Evolutionary conservation across 53 echinoderm and acorn worm genomes (phyloP).

Genomic region (Temnopleurus reevesii): DNA sequence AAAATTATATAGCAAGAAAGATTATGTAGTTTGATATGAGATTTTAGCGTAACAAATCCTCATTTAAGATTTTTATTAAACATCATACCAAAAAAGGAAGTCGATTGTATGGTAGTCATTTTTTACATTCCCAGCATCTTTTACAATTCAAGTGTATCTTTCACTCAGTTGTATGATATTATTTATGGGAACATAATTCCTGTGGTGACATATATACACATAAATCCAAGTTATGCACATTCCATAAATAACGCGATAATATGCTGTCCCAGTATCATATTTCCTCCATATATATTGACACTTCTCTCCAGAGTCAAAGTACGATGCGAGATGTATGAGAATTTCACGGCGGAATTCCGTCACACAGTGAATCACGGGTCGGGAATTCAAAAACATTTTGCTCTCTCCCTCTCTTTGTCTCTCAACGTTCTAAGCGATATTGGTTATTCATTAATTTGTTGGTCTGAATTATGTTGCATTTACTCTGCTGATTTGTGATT

Average conservation of each 20-base stretch:
- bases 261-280: conserved; percentile 2
- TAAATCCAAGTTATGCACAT: neutral
- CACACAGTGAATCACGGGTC: neutral
- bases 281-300: conserved; percentile 3
- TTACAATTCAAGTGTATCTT: too few species aligned
- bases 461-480: conserved; percentile 9
- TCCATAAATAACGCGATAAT: neutral
- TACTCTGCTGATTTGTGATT: conserved; percentile 4
- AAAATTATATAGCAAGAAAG: too few species aligned
- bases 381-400: conserved; percentile 10
- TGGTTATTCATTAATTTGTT: conserved; percentile 42
- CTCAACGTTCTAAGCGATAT: neutral
- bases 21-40: too few species aligned
- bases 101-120: too few species aligned
- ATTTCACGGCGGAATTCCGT: conserved; percentile 9
- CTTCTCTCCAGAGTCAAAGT: neutral
- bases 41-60: too few species aligned
- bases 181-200: too few species aligned
- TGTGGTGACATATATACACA: too few species aligned
- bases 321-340: neutral
- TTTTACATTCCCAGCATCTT: too few species aligned
- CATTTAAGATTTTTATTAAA: too few species aligned
- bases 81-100: too few species aligned
- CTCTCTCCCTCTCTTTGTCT: neutral
- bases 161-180: too few species aligned